A percentile compares a stretch with the other conserved stretches of the same genome.
These are phyloP conservation scores for Beaufortia kweichowensis DNA, from an alignment of 2,113 vertebrate genomes.

Conservation along the genomic window DNA sequence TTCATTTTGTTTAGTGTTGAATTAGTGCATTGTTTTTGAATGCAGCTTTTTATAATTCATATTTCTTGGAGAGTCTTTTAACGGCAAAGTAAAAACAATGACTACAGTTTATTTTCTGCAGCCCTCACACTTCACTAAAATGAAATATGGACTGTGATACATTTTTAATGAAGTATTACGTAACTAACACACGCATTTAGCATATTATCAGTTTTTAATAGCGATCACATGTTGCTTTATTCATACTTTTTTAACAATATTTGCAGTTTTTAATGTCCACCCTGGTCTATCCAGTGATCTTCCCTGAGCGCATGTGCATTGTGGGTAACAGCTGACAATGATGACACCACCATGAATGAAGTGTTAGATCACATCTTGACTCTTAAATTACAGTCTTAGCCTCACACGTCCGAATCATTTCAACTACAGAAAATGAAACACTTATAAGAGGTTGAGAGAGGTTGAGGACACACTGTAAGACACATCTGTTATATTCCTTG, in stretches of 20 bases:
- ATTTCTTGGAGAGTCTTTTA: neutral
- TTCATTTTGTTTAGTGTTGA: neutral
- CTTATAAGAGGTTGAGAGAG: neutral
- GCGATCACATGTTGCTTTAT: too few species aligned
- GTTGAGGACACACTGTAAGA: neutral
- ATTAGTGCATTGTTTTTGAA: neutral
- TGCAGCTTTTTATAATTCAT: too few species aligned
- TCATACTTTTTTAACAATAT: too few species aligned
- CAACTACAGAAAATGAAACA: conserved; percentile 7
- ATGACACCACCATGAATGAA: neutral
- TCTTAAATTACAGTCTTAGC: neutral
- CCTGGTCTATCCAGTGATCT: too few species aligned
- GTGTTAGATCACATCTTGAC: neutral
- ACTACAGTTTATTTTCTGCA: too few species aligned
- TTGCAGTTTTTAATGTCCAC: too few species aligned
- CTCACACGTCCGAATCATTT: neutral
- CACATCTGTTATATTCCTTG: neutral
- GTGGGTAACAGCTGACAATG: neutral
- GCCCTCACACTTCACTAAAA: neutral
- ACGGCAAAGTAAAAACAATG: neutral
- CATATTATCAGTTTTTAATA: neutral
- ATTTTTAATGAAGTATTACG: conserved; percentile 2
- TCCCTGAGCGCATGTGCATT: neutral
- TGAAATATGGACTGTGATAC: neutral
- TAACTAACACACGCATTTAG: too few species aligned